Conservation (phyloP, 2,888 invertebrate species). For the Dasysyrphus tricinctus region DNA sequence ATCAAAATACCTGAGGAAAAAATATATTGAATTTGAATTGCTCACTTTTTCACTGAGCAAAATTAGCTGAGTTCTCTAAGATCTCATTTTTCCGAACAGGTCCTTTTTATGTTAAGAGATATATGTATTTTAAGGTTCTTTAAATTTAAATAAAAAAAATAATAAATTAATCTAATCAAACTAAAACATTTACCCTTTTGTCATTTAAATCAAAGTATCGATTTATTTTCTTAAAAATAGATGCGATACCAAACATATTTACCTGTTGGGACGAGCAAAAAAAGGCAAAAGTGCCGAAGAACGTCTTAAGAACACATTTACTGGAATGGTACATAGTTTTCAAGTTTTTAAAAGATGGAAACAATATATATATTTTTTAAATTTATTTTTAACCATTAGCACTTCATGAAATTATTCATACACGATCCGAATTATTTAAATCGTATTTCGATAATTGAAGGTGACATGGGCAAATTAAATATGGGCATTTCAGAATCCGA, state of each 20-base stretch:
- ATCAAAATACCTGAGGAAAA: no score
- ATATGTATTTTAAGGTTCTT: no score
- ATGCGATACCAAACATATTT: slow-evolving; percentile 74
- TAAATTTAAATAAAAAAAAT: no score
- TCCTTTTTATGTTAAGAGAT: no score
- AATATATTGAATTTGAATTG: no score
- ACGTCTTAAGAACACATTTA: slow-evolving; percentile 70
- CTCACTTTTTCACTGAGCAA: no score
- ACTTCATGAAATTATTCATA: slow-evolving; percentile 59
- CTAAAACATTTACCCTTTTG: no score
- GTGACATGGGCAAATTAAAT: slow-evolving; percentile 74
- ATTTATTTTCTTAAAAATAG: slow-evolving; percentile 38
- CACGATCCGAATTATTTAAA: slow-evolving; percentile 73
- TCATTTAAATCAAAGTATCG: no score
- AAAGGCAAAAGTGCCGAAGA: slow-evolving; percentile 67
- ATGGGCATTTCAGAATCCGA: slow-evolving; percentile 76
- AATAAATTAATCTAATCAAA: no score
- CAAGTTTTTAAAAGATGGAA: neutral
- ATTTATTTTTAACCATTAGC: slow-evolving; percentile 30
- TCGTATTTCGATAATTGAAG: slow-evolving; percentile 77
- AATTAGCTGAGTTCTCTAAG: no score
- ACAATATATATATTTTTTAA: neutral
- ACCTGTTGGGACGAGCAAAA: slow-evolving; percentile 75
- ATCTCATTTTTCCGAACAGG: no score
- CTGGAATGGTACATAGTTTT: slow-evolving; percentile 53